phyloP scores from a whole-genome alignment of 2,113 vertebrate genomes.

The Malurus melanocephalus region DNA sequence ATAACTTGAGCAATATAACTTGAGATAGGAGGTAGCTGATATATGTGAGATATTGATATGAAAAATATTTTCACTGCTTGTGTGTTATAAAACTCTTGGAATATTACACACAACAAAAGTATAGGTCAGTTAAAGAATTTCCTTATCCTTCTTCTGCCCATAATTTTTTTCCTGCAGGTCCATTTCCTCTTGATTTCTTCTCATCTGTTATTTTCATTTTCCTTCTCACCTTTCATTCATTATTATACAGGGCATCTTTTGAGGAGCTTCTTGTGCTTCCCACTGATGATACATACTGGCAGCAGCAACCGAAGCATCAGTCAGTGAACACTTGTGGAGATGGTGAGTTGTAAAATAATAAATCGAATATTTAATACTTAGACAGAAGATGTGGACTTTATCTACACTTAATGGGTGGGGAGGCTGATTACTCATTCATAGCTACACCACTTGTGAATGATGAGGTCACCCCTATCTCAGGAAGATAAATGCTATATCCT shows the following conservation, averaged over 20 bases:
- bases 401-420: conserved; percentile 44
- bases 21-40: conserved; percentile 46
- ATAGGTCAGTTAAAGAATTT: neutral
- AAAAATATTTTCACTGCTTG: conserved; percentile 41
- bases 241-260: conserved; percentile 17
- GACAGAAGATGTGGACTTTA: conserved; percentile 57
- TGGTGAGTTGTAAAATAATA: conserved; percentile 53
- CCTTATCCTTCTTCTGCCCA: neutral
- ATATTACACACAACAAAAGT: conserved; percentile 3
- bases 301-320: conserved; percentile 34
- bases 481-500: conserved; percentile 62
- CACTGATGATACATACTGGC: neutral
- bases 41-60: conserved; percentile 49
- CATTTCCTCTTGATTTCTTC: conserved; percentile 35
- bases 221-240: conserved; percentile 3
- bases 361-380: conserved; percentile 67
- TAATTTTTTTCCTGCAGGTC: neutral
- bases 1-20: conserved; percentile 54
- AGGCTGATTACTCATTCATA: conserved; percentile 63
- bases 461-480: conserved; percentile 59
- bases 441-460: conserved; percentile 53
- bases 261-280: conserved; percentile 36
- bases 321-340: conserved; percentile 52
- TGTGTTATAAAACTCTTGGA: conserved; percentile 33
- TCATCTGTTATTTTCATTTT: conserved; percentile 38